Percentiles rank a stretch among this genome's conserved stretches.
These are phyloP conservation scores for Tetheella fluctuosa DNA, from an alignment of 2,888 invertebrate genomes.

Conservation along the genomic window DNA sequence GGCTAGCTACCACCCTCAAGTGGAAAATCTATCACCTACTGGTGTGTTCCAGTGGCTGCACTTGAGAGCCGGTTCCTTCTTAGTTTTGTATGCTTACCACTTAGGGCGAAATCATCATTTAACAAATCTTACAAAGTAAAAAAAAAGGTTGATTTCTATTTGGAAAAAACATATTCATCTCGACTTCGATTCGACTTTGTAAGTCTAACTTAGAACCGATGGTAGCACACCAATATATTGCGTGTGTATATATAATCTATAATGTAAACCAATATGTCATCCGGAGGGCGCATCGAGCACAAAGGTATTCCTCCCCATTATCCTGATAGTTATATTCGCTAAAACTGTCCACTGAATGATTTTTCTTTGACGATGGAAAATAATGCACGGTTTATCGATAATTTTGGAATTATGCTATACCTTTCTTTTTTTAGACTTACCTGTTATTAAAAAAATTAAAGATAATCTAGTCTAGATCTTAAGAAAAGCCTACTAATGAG, in stretches of 20 bases:
- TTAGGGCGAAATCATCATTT: no score
- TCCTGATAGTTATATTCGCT: constrained; percentile 61
- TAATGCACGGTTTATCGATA: constrained; percentile 1
- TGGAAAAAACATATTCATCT: background rate
- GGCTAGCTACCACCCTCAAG: no score
- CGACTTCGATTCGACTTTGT: constrained; percentile 12
- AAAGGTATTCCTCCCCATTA: constrained; percentile 73
- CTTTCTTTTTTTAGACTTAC: no score
- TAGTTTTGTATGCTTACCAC: no score
- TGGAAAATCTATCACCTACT: no score
- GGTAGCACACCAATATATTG: constrained; percentile 31
- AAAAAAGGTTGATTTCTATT: no score
- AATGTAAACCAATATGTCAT: constrained; percentile 73
- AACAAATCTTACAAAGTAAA: no score
- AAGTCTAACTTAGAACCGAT: constrained; percentile 22
- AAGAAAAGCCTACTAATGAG: no score
- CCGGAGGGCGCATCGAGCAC: constrained; percentile 46
- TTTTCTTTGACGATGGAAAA: constrained; percentile 23
- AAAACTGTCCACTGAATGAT: constrained; percentile 57
- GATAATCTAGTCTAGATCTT: no score
- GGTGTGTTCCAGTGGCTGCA: no score
- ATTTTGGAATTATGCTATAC: background rate
- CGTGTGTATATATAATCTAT: constrained; percentile 44
- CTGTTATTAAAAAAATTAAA: no score
- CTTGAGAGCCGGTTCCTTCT: no score